A percentile compares a stretch with the other conserved stretches of the same genome.
Evolutionary conservation across 2,797 vertebrate species (phyloP).

Genomic region (Distichodus sexfasciatus): DNA sequence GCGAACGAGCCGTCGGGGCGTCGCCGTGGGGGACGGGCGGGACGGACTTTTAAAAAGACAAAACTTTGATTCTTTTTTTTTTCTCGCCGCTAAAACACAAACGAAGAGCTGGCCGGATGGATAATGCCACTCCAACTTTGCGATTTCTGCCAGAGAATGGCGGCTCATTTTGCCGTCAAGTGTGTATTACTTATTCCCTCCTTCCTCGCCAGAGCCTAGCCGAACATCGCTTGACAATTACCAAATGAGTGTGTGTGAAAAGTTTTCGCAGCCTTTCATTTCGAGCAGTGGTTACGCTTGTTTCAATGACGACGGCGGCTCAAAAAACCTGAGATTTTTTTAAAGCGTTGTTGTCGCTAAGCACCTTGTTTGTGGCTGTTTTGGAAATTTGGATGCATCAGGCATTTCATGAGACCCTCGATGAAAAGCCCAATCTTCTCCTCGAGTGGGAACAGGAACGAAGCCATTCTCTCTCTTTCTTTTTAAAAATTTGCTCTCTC

Average conservation of each 20-base stretch:
- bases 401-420: constrained; percentile 56
- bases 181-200: neutral
- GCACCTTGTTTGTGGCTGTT: constrained; percentile 15
- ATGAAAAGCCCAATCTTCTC: constrained; percentile 81
- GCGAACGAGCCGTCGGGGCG: constrained; percentile 41
- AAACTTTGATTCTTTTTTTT: constrained; percentile 47
- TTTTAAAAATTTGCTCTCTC: constrained; percentile 74
- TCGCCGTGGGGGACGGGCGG: constrained; percentile 32
- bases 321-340: neutral
- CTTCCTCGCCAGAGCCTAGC: neutral
- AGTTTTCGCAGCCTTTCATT: no score
- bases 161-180: neutral
- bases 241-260: neutral
- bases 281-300: no score
- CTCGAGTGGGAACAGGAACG: constrained; percentile 74
- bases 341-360: neutral
- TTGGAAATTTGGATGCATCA: neutral
- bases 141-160: neutral
- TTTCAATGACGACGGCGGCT: neutral
- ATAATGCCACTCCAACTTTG: neutral
- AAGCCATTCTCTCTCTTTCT: constrained; percentile 64
- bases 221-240: no score
- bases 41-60: constrained; percentile 39
- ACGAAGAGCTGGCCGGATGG: neutral
- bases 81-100: constrained; percentile 19